Evolutionary conservation across 2,113 vertebrate genomes (phyloP), one percentile per base, ranked within the genome.

Genomic region (Hippopotamus amphibius): DNA sequence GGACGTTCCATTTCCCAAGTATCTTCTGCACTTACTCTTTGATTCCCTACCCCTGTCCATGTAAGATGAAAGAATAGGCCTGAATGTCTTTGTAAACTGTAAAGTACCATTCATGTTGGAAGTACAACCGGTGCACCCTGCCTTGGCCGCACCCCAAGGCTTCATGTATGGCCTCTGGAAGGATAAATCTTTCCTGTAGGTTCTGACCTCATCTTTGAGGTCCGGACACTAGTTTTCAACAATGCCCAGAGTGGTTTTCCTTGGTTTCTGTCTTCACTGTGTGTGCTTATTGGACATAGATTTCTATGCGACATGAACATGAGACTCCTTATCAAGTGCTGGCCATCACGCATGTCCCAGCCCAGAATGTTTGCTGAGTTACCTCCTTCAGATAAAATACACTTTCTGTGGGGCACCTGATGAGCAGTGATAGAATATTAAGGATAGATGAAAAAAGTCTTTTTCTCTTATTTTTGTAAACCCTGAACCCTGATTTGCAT

Each of bases 101-200:
- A 26, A 77, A 63, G 59, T 11, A 1, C 24, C 37, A 0, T 7
- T 43, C 66, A 43, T 65, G 53, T 26, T 0, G 9, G 66, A 74
- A 48, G 4, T 7, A 41, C 17, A 7, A 0, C 24, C 22, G 17
- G 21, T n/a, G 7, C 2, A 1, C 0, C 9, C 53, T 71, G 21
- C 43, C 71, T 12, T 15, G 24, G 61, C 57, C 53, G 22, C 5
- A 0, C 16, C 2, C 26, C 41, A 72, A 30, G 26, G 19, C 37
- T 19, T 33, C 59, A 16, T 46, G 53, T 16, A 0, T 33, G 81
- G 7, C 17, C 61, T 13, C 41, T 12, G 7, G 9, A 12, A 50
- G 2, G 22, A 19, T 5, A 30, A 33, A 7, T 41, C 57, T 68
- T 26, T 30, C 4, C 16, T 10, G 4, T 10, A 6, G 28, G 13